These are phyloP conservation scores for Pelecanus crispus DNA, from an alignment of 2,113 vertebrate genomes.

Conservation along the genomic window DNA sequence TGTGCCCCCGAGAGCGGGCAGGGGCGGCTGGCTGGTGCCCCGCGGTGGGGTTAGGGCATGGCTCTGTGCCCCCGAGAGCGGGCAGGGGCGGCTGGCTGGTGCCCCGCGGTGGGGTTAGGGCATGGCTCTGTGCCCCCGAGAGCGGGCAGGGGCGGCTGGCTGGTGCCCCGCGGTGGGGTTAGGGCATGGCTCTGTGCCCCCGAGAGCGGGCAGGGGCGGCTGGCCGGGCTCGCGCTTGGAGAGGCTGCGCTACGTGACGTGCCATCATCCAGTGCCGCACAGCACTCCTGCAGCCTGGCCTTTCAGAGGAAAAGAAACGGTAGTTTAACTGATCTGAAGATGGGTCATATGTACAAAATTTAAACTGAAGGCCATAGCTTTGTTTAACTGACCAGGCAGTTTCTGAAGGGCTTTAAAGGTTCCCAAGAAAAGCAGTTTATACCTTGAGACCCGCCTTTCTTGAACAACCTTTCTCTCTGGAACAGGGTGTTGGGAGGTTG, in stretches of 20 bases:
- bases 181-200: too few relatives aligned
- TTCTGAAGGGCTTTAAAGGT: background rate
- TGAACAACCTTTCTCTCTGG: background rate
- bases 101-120: fast-evolving
- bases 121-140: too few relatives aligned
- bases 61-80: too few relatives aligned
- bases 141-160: background rate
- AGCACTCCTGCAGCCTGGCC: background rate
- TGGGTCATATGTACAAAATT: fast-evolving
- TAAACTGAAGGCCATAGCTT: background rate
- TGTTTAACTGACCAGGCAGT: background rate
- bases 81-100: background rate
- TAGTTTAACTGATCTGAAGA: background rate
- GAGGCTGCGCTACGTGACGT: background rate
- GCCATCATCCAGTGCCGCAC: background rate
- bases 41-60: fast-evolving
- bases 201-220: background rate
- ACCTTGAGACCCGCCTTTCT: background rate
- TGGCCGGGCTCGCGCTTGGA: background rate
- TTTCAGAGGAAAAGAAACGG: background rate
- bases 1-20: background rate
- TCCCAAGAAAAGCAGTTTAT: background rate
- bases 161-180: background rate
- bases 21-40: background rate
- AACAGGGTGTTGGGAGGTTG: background rate